These are phyloP conservation scores for Lepilemur septentrionalis DNA, from an alignment of 2,797 vertebrate species.

Conservation along the genomic window DNA sequence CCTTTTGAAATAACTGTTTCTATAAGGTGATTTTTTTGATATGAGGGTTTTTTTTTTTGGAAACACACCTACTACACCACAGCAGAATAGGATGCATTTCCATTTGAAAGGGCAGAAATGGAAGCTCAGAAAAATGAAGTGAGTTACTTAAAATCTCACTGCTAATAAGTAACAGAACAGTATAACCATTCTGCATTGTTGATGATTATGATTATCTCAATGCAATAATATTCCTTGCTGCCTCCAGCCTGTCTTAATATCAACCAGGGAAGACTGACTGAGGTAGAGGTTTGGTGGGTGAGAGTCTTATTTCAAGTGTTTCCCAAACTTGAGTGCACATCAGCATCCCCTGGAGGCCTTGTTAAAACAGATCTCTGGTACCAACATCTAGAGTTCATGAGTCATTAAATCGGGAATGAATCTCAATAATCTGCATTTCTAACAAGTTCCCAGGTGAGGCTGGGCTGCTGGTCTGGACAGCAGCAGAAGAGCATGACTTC, in stretches of 20 bases:
- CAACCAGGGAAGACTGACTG: not conserved
- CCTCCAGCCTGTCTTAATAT: not conserved
- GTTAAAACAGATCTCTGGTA: not conserved
- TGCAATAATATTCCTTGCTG: not conserved
- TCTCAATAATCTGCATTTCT: constrained; percentile 2
- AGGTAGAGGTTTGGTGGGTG: not conserved
- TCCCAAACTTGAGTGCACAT: not conserved
- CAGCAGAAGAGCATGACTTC: not conserved
- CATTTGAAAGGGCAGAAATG: not conserved
- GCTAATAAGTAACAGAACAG: not conserved
- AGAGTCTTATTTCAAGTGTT: not conserved
- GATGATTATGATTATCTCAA: not conserved
- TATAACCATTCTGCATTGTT: not conserved
- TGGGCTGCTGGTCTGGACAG: not conserved
- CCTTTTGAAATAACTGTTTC: not conserved
- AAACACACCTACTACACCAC: not conserved
- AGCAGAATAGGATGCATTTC: not conserved
- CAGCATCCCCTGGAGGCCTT: not conserved
- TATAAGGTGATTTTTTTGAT: not conserved
- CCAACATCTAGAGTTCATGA: not conserved
- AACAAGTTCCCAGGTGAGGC: not conserved
- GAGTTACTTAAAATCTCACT: not conserved
- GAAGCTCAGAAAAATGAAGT: not conserved
- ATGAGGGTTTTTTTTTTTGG: not conserved
- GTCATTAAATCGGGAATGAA: not conserved